phyloP scores from a whole-genome alignment of 1,140 invertebrate species.

The Dendrolimus punctatus region DNA sequence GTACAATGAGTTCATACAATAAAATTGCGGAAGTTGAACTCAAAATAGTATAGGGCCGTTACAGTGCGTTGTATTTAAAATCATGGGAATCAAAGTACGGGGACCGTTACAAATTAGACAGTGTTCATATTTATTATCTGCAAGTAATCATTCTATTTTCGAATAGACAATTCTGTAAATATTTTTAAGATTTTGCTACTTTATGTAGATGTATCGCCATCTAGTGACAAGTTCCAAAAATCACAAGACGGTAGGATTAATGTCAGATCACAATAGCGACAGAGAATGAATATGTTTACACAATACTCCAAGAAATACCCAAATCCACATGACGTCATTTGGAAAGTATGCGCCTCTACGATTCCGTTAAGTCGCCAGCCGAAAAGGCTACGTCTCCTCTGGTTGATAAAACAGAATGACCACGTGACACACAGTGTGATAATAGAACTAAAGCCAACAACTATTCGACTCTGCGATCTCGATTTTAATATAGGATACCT shows the following conservation, averaged over 20 bases:
- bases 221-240: slow-evolving; percentile 10
- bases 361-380: slow-evolving; percentile 38
- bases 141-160: no score
- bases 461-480: no score
- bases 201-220: slow-evolving; percentile 15
- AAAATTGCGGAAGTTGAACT: slow-evolving; percentile 38
- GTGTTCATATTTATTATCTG: background rate
- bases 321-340: slow-evolving; percentile 57
- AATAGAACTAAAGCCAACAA: background rate
- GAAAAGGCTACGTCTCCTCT: slow-evolving; percentile 15
- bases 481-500: no score
- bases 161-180: no score
- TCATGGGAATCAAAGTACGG: slow-evolving; percentile 14
- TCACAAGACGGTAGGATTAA: slow-evolving; percentile 2
- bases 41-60: slow-evolving; percentile 23
- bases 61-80: slow-evolving; percentile 13
- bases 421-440: background rate
- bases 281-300: background rate
- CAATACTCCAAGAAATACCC: slow-evolving; percentile 20
- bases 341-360: slow-evolving; percentile 50
- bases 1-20: slow-evolving; percentile 47
- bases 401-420: slow-evolving; percentile 21
- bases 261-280: slow-evolving; percentile 7
- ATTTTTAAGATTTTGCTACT: no score
- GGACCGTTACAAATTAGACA: background rate